phyloP scores from a whole-genome alignment of 2,888 invertebrate species.

The Brachypterus glaber region DNA sequence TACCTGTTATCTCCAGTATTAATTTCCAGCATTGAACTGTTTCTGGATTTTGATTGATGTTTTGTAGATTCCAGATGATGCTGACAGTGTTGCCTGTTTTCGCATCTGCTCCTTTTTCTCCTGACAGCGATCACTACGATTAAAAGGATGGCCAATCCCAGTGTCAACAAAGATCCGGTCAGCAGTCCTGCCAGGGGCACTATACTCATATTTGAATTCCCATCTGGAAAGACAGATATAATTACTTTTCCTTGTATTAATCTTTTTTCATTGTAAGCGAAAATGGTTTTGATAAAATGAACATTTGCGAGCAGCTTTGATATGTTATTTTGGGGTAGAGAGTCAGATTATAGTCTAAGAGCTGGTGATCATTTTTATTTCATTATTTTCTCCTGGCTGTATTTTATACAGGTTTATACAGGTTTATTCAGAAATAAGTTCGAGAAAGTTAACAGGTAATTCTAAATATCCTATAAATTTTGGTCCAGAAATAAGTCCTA shows the following conservation, averaged over 20 bases:
- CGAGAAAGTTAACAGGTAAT: no score
- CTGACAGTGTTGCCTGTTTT: slow-evolving; percentile 36
- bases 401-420: no score
- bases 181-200: slow-evolving; percentile 62
- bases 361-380: no score
- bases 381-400: no score
- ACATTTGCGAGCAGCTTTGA: no score
- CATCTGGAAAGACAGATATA: slow-evolving; percentile 48
- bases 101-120: slow-evolving; percentile 44
- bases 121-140: slow-evolving; percentile 56
- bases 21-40: slow-evolving; percentile 55
- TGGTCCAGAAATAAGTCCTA: no score
- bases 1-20: slow-evolving; percentile 51
- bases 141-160: slow-evolving; percentile 53
- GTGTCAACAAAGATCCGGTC: slow-evolving; percentile 55
- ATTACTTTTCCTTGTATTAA: not conserved
- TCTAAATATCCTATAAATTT: no score
- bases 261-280: not conserved
- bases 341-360: no score
- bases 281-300: no score
- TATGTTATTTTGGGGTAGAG: no score
- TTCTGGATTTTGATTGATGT: slow-evolving; percentile 44
- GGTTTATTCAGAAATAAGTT: no score
- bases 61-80: slow-evolving; percentile 39
- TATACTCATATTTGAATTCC: slow-evolving; percentile 58